These are phyloP conservation scores for Thunnus thynnus DNA, from an alignment of 2,113 vertebrate genomes.

Conservation along the genomic window DNA sequence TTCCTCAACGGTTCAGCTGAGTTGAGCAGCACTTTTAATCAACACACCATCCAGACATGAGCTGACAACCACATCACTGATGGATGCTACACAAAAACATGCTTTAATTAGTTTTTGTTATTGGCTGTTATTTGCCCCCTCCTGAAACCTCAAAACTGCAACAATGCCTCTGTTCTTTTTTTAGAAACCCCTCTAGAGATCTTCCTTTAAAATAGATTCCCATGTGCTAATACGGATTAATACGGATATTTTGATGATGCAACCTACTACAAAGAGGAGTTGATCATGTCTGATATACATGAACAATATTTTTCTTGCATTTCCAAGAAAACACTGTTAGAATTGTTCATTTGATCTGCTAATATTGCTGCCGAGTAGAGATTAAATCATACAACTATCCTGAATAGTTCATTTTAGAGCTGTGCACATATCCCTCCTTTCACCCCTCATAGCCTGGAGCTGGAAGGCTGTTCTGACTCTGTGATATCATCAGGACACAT, in stretches of 20 bases:
- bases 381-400: neutral
- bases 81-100: neutral
- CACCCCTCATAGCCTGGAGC: neutral
- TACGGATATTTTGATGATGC: too few relatives aligned
- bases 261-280: neutral
- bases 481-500: neutral
- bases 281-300: neutral
- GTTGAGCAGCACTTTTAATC: conserved; percentile 23
- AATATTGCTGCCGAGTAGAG: neutral
- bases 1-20: conserved; percentile 10
- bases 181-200: too few relatives aligned
- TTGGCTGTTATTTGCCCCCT: too few relatives aligned
- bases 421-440: neutral
- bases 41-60: neutral
- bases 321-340: neutral
- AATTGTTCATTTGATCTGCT: neutral
- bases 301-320: neutral
- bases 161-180: too few relatives aligned
- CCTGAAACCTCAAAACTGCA: too few relatives aligned
- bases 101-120: neutral
- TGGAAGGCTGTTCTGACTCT: neutral
- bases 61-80: conserved; percentile 6
- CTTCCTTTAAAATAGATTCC: too few relatives aligned
- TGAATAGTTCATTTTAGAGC: neutral
- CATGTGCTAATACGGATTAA: too few relatives aligned